Evolutionary conservation across 2,113 vertebrate genomes (phyloP).

Genomic region (Cyprinodon brontotheroides): DNA sequence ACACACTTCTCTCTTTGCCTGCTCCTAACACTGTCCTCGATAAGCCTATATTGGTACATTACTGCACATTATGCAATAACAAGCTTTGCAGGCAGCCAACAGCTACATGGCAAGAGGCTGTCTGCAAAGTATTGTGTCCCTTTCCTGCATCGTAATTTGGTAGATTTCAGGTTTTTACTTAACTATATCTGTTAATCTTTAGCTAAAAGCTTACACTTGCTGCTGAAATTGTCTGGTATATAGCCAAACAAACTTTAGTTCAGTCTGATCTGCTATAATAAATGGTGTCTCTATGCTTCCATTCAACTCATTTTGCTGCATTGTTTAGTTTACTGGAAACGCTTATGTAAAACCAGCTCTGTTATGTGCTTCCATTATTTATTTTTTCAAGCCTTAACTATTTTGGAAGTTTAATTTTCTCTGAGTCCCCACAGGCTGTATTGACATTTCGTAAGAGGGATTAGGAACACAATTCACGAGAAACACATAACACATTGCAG

Average conservation of each 20-base stretch:
- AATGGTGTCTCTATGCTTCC: no score
- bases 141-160: neutral
- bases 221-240: neutral
- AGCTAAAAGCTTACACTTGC: neutral
- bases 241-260: slow-evolving; percentile 20
- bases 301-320: neutral
- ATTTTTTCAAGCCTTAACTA: slow-evolving; percentile 16
- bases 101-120: neutral
- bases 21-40: neutral
- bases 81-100: neutral
- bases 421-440: slow-evolving; percentile 27
- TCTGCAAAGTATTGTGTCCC: neutral
- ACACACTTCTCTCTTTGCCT: slow-evolving; percentile 6
- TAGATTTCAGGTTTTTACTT: neutral
- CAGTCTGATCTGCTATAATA: no score
- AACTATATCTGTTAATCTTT: neutral
- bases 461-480: slow-evolving; percentile 38
- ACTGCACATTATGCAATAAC: neutral
- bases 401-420: slow-evolving; percentile 36
- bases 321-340: slow-evolving; percentile 30
- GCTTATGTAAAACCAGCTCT: slow-evolving; percentile 3
- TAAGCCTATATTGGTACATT: neutral
- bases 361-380: slow-evolving; percentile 25
- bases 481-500: slow-evolving; percentile 36
- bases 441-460: slow-evolving; percentile 55